Base-by-base conservation (phyloP, 2,888 invertebrate species). In the Anodontia alba region DNA sequence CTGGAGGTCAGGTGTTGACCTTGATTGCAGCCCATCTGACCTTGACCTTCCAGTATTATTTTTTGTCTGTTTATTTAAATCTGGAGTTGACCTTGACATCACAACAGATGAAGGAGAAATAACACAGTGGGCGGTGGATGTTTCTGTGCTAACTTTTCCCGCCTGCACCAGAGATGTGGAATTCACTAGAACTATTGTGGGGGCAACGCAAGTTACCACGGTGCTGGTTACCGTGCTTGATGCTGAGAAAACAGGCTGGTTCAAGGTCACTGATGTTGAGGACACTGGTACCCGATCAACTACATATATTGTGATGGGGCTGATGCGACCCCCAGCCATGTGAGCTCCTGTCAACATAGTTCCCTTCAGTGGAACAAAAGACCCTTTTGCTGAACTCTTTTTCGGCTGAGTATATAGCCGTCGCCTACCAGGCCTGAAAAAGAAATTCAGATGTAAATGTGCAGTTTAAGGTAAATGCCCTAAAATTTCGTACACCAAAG, bases 301-400 rank as follows among this genome's bases (percentile, higher is more conserved):
- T 15, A 81, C 71, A 72, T 51, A 73, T 38, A 81, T 71, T 31
- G 81, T 77, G 43, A 81, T 54, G 15, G 81, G 74, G 43, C 46
- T 77, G 31, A 26, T 72, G 8, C 51, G 33, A 26, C 62, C 62
- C 33, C 17, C 62, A 29, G 33, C 10, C n/a, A 62, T 33, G 20
- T 33, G 20, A 33, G 62, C n/a, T 3, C 20, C 23, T 20, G 62
- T 12, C 31, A 62, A 20, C 2, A 33, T 17, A 8, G 31, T 17
- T 17, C 33, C 12, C 62, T 33, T 62, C 33, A 62, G 33, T 15
- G 62, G 62, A 33, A 62, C 33, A 33, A 62, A 62, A 29, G 62
- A 33, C 20, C 62, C 62, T 33, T 33, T 62, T 12, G 3, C 46
- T 20, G 15, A 3, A 8, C 23, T 31, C 33, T 62, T 62, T 7